phyloP scores from a whole-genome alignment of 2,888 invertebrate species.

The Antheraea assamensis region DNA sequence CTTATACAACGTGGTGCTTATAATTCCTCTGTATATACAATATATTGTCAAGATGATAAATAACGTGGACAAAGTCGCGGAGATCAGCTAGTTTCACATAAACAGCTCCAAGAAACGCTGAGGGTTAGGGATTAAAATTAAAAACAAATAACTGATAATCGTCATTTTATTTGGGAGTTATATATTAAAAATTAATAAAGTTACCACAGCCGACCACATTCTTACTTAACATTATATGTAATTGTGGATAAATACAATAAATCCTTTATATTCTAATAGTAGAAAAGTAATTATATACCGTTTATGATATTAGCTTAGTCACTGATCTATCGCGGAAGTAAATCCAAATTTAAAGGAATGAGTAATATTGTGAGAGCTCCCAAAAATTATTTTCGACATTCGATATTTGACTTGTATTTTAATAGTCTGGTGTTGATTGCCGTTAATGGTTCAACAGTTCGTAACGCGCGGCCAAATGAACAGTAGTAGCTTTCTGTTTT shows the following conservation, averaged over 20 bases:
- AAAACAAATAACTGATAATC: too few relatives aligned
- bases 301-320: neutral
- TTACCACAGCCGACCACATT: too few relatives aligned
- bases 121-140: too few relatives aligned
- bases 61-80: too few relatives aligned
- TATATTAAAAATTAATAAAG: too few relatives aligned
- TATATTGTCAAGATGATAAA: too few relatives aligned
- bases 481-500: conserved; percentile 20
- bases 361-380: conserved; percentile 20
- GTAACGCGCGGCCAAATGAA: conserved; percentile 28
- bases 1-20: too few relatives aligned
- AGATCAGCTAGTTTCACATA: too few relatives aligned
- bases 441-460: conserved; percentile 49
- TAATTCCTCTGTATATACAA: too few relatives aligned
- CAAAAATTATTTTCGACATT: conserved; percentile 17
- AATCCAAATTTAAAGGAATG: neutral
- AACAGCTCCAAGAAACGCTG: too few relatives aligned
- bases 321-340: neutral
- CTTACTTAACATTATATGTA: neutral
- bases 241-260: neutral
- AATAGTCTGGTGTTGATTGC: conserved; percentile 63
- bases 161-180: too few relatives aligned
- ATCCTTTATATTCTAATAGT: neutral
- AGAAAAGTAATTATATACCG: too few relatives aligned
- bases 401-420: conserved; percentile 52